Evolutionary conservation across 2,797 vertebrate species (phyloP).

Genomic region (Tangara arthus): DNA sequence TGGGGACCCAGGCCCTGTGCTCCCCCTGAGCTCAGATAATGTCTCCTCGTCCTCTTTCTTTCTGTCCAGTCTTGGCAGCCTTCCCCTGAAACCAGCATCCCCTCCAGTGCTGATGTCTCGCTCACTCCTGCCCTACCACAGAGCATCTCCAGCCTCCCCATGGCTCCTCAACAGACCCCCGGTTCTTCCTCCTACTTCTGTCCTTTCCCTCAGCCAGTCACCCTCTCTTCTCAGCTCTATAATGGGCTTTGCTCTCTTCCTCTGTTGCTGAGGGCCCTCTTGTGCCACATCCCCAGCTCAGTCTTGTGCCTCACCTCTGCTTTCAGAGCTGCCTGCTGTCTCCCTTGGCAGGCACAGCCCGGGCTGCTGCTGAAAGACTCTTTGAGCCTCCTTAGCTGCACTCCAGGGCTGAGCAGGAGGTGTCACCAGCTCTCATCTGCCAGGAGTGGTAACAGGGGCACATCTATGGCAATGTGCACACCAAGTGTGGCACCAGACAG

Average conservation of each 20-base stretch:
- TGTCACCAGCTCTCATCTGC: rapidly evolving
- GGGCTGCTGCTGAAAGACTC: neutral
- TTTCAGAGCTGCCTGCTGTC: neutral
- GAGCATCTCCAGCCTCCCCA: neutral
- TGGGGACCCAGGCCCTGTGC: neutral
- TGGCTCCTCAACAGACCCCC: rapidly evolving
- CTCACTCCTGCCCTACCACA: neutral
- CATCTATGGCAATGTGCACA: neutral
- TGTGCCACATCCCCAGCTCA: neutral
- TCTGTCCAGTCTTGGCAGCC: neutral
- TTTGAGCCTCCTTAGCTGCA: neutral
- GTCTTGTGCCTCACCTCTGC: neutral
- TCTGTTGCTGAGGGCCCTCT: neutral
- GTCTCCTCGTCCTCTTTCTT: neutral
- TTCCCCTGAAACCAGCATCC: neutral
- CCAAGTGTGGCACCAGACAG: neutral
- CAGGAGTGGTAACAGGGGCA: neutral
- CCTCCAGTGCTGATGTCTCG: rapidly evolving
- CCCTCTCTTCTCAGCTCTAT: neutral
- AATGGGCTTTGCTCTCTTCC: neutral
- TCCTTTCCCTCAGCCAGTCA: neutral
- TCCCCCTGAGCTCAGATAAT: neutral
- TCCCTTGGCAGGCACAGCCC: neutral
- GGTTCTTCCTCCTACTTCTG: neutral
- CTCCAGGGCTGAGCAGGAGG: rapidly evolving